phyloP scores from a whole-genome alignment of 2,797 vertebrate genomes.

The Malurus leucopterus region DNA sequence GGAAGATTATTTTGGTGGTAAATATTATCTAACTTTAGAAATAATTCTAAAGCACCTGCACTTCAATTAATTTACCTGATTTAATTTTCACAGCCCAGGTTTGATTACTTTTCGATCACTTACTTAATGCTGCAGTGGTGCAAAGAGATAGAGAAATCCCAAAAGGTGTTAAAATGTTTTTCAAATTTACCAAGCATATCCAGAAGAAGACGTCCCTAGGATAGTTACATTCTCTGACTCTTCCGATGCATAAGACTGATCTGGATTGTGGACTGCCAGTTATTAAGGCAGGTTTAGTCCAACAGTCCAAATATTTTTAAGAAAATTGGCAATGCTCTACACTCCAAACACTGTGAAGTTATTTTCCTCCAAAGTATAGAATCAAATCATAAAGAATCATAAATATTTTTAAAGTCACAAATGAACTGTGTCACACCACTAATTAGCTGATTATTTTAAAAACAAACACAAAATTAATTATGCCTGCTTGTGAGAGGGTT shows the following conservation, averaged over 20 bases:
- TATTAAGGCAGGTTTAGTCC: slow-evolving; percentile 13
- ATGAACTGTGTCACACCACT: slow-evolving; percentile 62
- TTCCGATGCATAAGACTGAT: neutral
- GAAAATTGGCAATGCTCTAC: slow-evolving; percentile 41
- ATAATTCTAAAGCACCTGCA: neutral
- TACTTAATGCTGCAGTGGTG: neutral
- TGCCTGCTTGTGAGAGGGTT: slow-evolving; percentile 21
- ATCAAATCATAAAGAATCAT: slow-evolving; percentile 56
- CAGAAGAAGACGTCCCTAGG: neutral
- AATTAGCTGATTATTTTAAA: slow-evolving; percentile 66
- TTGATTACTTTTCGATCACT: neutral
- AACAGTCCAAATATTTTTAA: slow-evolving; percentile 25
- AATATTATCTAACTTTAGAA: neutral
- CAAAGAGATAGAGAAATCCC: neutral
- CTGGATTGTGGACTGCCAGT: neutral
- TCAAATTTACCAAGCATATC: neutral
- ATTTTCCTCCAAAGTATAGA: slow-evolving; percentile 55
- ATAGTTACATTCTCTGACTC: neutral
- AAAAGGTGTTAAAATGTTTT: neutral
- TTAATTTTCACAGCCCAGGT: neutral
- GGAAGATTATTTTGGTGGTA: neutral
- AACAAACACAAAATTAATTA: slow-evolving; percentile 68
- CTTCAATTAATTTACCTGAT: neutral
- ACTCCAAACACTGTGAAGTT: slow-evolving; percentile 31
- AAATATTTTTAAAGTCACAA: slow-evolving; percentile 66